Evolutionary conservation across 2,113 vertebrate species (phyloP), one percentile per base, ranked within the genome.

Genomic region (Atractosteus spatula): DNA sequence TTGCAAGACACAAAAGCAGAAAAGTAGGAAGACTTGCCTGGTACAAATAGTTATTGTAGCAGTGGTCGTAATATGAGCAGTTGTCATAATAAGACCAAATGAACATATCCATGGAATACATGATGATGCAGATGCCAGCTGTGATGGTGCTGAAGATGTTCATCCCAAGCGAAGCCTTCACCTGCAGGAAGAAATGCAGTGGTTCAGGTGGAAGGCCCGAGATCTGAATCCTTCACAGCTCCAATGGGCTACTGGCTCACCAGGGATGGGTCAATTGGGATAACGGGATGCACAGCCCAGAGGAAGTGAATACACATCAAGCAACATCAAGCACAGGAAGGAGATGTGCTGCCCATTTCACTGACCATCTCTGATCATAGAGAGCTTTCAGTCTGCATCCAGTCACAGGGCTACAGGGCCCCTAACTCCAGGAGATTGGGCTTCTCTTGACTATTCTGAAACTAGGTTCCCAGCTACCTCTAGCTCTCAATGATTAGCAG

Each of bases 151-250:
- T 70, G 67, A 73, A 11, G 55, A 73, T 14, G 17, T 78, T 78
- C 73, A 76, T 73, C 17, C 10, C 67, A 12, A 73, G 43, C 10
- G 74, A 69, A 5, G 61, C 71, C 47, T 73, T 76, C 41, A 78
- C 51, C 77, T 78, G 61, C 2, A 29, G 29, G n/a, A 8, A 67
- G 45, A n/a, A 42, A 66, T 47, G 41, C 14, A 56, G 43, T 8
- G 3, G 55, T 14, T 45, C 11, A 14, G 43, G 11, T 42, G 55
- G 41, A 12, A 57, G 42, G 8, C n/a, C 44, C 6, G 12, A 12
- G 6, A 42, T 0, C 13, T 6, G 3, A 17, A n/a, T 11, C 16
- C 3, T 56, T 3, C 13, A 12, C 5, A 45, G 47, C 10, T 44
- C 42, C 41, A 55, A 13, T 8, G 41, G 6, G 4, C 5, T 14